Base-by-base conservation (phyloP, 2,113 vertebrate species). In the Epinephelus fuscoguttatus region DNA sequence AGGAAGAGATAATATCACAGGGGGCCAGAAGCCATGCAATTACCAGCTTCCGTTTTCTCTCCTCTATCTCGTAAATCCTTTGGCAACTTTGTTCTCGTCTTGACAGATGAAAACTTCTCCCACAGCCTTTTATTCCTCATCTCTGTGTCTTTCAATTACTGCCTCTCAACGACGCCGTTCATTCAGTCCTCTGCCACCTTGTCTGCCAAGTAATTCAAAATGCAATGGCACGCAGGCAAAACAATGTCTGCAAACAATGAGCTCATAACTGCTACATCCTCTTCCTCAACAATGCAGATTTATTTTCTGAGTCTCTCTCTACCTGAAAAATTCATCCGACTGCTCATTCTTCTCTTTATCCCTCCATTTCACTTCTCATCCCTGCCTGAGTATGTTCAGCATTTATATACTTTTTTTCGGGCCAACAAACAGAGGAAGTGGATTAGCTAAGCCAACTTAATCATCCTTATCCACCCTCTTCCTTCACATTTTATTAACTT, bases 1-100 rank as follows among this genome's bases (percentile, higher is more conserved):
- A 90, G 85, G 88, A 79, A 68, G 81, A 87, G 85, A 90, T 90
- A 75, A 86, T 70, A 92, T 88, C 76, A 82, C 2, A 47, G 59
- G 30, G 30, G 82, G 76, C 86, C 84, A 89, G 82, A 86, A 88
- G 83, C 82, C 81, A 15, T 73, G 82, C 88, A 93, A 93, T 94
- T 89, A 92, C 78, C 68, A 85, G 87, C 84, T 82, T 91, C 87
- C 81, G 56, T 82, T 84, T 78, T 80, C 64, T 71, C 67, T 80
- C 81, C 23, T 74, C 80, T 68, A 62, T 80, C 78, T 82, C 10
- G 50, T 84, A 79, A 88, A 90, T 84, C 88, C 81, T 75, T 84
- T 81, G 63, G 64, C 82, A 91, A 91, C 82, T 85, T 86, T 85
- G 70, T 76, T 84, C 53, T 71, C 59, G 0, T 61, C 55, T 67